These are phyloP conservation scores for Leptura quadrifasciata DNA, from an alignment of 2,888 invertebrate species.

Conservation along the genomic window DNA sequence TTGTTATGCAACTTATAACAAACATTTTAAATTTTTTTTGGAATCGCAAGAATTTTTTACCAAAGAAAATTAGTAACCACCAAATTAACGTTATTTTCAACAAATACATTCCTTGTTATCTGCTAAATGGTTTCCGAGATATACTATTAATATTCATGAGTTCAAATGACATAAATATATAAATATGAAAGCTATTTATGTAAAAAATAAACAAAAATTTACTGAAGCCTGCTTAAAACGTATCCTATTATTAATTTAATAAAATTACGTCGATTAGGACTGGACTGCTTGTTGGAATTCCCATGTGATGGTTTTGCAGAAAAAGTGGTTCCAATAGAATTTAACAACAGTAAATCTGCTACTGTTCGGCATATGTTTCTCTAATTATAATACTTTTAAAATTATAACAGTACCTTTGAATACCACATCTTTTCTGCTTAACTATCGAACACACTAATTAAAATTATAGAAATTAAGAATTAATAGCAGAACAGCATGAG, in stretches of 20 bases:
- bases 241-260: neutral
- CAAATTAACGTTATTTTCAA: no score
- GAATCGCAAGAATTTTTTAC: no score
- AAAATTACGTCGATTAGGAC: neutral
- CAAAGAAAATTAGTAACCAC: no score
- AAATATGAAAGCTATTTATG: neutral
- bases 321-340: slow-evolving; percentile 6
- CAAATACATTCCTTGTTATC: no score
- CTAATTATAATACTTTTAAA: neutral
- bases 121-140: neutral
- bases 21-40: no score
- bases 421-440: neutral
- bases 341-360: neutral
- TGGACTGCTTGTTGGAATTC: neutral
- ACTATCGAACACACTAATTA: neutral
- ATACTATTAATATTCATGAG: neutral
- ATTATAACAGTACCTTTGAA: neutral
- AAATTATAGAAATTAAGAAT: neutral
- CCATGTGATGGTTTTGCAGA: neutral
- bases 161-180: neutral
- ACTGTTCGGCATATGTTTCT: neutral
- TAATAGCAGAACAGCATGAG: neutral
- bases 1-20: no score
- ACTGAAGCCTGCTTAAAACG: neutral
- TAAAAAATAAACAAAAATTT: neutral